Percentiles rank a stretch among this genome's conserved stretches.
Conservation (phyloP, 1,140 invertebrate genomes). For the Leptinotarsa lineolata region DNA sequence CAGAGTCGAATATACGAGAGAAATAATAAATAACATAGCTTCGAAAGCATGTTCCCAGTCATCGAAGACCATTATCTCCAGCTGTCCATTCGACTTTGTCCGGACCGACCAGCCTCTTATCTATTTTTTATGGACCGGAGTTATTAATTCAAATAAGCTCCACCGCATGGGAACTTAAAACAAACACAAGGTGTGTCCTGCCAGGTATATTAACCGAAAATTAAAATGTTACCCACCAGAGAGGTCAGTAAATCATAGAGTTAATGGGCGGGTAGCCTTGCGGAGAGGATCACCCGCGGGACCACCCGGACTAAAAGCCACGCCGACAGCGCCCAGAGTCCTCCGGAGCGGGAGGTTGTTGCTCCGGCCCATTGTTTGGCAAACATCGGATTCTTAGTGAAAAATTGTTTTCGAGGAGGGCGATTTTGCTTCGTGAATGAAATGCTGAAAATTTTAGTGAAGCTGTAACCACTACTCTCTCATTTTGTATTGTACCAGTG, state of each 20-base stretch:
- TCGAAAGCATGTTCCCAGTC: background rate
- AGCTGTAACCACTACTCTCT: no score
- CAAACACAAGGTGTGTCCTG: constrained; percentile 40
- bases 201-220: constrained; percentile 42
- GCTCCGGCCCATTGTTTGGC: constrained; percentile 2
- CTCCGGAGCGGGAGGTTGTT: constrained; percentile 4
- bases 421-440: background rate
- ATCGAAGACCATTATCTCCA: constrained; percentile 5
- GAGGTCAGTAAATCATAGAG: constrained; percentile 42
- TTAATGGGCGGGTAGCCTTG: constrained; percentile 34
- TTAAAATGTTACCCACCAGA: constrained; percentile 42
- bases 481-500: no score
- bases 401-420: background rate
- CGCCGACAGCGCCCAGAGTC: constrained; percentile 30
- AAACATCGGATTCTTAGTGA: background rate
- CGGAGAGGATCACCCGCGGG: constrained; percentile 28
- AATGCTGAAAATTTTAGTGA: no score
- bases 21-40: background rate
- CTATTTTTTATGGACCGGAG: background rate
- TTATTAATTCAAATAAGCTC: constrained; percentile 6
- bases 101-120: background rate
- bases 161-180: constrained; percentile 33
- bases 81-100: background rate
- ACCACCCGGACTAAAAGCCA: constrained; percentile 35
- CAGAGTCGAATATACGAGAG: background rate